Evolutionary conservation across 2,113 vertebrate species (phyloP).

Genomic region (Cichladusa arquata): DNA sequence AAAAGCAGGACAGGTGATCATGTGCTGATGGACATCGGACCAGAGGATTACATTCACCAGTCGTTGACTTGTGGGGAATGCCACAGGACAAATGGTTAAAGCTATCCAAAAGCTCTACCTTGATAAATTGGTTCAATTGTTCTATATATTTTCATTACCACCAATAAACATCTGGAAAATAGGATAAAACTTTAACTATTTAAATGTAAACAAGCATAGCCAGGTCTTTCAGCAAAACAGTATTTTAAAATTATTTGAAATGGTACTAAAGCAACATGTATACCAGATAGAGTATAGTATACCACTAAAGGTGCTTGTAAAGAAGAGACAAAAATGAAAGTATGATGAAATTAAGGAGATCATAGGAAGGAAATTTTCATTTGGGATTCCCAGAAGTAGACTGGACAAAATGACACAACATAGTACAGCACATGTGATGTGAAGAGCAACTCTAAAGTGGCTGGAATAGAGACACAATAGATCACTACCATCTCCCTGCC

Average conservation of each 20-base stretch:
- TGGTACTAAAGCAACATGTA: background rate
- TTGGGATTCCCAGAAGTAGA: background rate
- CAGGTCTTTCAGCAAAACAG: background rate
- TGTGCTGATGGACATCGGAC: background rate
- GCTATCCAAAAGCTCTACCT: background rate
- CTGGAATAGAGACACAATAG: background rate
- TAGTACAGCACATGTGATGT: background rate
- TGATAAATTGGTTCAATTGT: background rate
- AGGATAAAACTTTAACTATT: background rate
- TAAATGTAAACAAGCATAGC: background rate
- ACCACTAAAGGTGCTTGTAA: background rate
- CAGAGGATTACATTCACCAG: background rate
- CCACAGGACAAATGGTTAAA: background rate
- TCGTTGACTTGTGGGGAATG: background rate
- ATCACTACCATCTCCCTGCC: background rate
- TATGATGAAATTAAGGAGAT: background rate
- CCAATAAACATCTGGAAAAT: background rate
- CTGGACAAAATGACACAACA: background rate
- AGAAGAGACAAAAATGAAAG: background rate
- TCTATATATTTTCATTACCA: background rate
- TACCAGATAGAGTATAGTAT: background rate
- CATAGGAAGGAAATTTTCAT: background rate
- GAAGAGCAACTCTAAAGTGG: background rate
- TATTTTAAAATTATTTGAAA: background rate
- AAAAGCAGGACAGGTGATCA: background rate